Evolutionary conservation across 64 coral and sea anemone species (phyloP).

Genomic region (Montipora cactus): DNA sequence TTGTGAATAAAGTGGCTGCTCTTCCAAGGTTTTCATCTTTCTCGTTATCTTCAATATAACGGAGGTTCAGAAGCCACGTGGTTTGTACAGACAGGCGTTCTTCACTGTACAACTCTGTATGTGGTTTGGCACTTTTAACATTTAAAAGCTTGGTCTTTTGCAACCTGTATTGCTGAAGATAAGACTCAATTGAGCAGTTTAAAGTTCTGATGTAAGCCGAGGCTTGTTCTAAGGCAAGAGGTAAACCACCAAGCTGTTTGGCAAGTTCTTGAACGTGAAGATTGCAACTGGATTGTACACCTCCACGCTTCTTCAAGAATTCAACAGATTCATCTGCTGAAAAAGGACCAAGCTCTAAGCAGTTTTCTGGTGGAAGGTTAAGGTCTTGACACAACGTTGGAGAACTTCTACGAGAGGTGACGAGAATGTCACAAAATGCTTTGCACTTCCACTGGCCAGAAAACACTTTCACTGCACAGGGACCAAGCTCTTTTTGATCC

Average conservation of each 20-base stretch:
- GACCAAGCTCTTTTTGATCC: too few relatives aligned
- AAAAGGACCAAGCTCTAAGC: too few relatives aligned
- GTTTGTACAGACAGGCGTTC: constrained; percentile 25
- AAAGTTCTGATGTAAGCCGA: not conserved
- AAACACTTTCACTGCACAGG: too few relatives aligned
- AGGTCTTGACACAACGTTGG: too few relatives aligned
- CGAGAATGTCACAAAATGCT: too few relatives aligned
- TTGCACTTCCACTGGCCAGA: too few relatives aligned
- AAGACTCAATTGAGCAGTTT: not conserved
- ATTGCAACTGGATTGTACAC: too few relatives aligned
- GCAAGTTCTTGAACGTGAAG: not conserved
- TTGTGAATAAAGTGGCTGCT: not conserved
- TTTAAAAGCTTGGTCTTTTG: not conserved
- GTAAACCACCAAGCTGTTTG: constrained; percentile 18
- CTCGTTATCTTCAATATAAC: constrained; percentile 1
- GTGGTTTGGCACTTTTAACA: not conserved
- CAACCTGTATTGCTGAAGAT: not conserved
- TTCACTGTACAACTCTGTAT: not conserved
- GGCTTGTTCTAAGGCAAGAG: constrained; percentile 26
- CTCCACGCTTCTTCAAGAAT: too few relatives aligned
- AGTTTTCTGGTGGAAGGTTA: too few relatives aligned
- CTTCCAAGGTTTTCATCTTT: not conserved
- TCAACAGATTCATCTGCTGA: too few relatives aligned
- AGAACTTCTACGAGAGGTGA: too few relatives aligned
- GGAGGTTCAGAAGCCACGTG: not conserved